Evolutionary conservation across 2,113 vertebrate species (phyloP), one percentile per base, ranked within the genome.

Genomic region (Pelodiscus sinensis): DNA sequence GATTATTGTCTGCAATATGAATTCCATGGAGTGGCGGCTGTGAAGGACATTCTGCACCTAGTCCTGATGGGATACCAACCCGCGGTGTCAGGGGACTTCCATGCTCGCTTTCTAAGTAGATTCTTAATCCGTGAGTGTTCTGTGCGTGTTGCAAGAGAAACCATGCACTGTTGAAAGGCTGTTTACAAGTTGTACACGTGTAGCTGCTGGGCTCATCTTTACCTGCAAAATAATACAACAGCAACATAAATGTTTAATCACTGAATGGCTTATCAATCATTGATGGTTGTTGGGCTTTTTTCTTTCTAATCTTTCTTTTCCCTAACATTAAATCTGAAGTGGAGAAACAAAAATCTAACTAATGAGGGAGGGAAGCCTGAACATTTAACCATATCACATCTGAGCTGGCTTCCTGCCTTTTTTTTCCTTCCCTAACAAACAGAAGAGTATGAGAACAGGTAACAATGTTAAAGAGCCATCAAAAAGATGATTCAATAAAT

Each of bases 141-240:
- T 99, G 99, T 97, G 99, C 99, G 83, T 99, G 99, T 98, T 99
- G 99, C 97, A 99, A 99, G 97, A 99, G 98, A 98, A 99, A 99
- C 99, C 99, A 99, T 97, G 99, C 99, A 96, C 99, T 99, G 98
- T 99, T 99, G 96, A 99, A 99, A 89, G 99, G 98, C 98, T 99
- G 99, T 98, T 99, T 99, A 98, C 99, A 99, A 96, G 99, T 99
- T 95, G 99, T 99, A 99, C 99, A 99, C 97, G 99, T 99, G 97
- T 99, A 99, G 98, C 98, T 99, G 98, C 99, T 99, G 90, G 99
- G 99, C 98, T 99, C 99, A 95, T 99, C 99, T 98, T 99, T 99
- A 98, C 99, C 99, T 99, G 98, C 94, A 97, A 98, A 97, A 98
- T 92, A 98, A 96, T 90, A 99, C 96, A 99, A 98, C 96, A 98